Conservation (phyloP, 2,797 vertebrate genomes). For the Rhinoraja longicauda region DNA sequence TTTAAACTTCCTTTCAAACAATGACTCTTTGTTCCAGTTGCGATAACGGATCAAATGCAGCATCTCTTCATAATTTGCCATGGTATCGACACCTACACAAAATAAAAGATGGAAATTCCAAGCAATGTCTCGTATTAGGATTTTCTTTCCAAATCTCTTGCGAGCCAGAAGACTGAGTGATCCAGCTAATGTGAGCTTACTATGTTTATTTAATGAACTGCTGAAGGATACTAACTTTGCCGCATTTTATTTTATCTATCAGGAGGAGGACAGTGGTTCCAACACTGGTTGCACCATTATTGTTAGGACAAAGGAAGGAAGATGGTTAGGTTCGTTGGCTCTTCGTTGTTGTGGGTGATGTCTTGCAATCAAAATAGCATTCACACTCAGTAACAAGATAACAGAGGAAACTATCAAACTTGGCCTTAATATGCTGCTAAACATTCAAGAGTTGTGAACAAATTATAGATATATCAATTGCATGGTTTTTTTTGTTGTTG, state of each 20-base stretch:
- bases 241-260: background rate
- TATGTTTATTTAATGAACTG: background rate
- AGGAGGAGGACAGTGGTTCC: background rate
- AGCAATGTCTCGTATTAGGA: background rate
- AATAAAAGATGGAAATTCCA: background rate
- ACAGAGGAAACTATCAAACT: background rate
- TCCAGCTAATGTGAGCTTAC: no score
- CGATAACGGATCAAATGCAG: conserved; percentile 85
- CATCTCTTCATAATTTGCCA: conserved; percentile 89
- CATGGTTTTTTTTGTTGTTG: background rate
- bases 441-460: background rate
- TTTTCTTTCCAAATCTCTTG: background rate
- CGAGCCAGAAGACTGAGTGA: background rate
- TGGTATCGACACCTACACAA: conserved; percentile 80
- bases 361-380: background rate
- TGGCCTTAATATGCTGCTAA: background rate
- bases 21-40: conserved; percentile 81
- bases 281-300: background rate
- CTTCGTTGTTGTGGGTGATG: background rate
- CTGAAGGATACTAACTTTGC: background rate
- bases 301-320: background rate
- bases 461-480: background rate
- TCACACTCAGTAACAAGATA: background rate
- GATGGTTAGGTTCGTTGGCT: no score
- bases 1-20: conserved; percentile 93